These are phyloP conservation scores for Glandiceps talaboti DNA, from an alignment of 53 echinoderm and acorn worm species.

Conservation along the genomic window DNA sequence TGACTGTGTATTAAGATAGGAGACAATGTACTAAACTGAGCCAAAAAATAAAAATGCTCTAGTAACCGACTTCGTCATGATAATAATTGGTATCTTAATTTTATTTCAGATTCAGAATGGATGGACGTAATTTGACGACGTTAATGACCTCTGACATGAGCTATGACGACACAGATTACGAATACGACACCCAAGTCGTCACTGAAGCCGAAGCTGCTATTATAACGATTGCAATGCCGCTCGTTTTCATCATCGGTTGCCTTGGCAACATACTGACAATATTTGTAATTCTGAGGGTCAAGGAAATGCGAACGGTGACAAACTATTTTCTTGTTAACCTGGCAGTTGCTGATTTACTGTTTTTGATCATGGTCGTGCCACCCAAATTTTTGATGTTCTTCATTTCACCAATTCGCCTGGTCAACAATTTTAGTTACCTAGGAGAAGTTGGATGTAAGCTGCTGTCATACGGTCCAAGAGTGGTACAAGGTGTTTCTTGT, in stretches of 20 bases:
- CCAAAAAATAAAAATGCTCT: too few species aligned
- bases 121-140: too few species aligned
- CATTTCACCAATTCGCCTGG: background rate
- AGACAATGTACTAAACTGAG: too few species aligned
- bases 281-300: background rate
- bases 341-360: background rate
- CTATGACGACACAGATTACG: too few species aligned
- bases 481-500: background rate
- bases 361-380: background rate
- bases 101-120: too few species aligned
- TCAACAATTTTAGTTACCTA: background rate
- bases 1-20: too few species aligned
- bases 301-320: background rate
- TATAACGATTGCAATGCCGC: background rate
- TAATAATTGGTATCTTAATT: too few species aligned
- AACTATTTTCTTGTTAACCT: background rate
- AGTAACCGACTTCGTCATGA: too few species aligned
- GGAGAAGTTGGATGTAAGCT: background rate
- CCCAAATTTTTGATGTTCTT: background rate
- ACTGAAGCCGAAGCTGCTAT: background rate
- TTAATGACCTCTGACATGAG: too few species aligned
- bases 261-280: background rate
- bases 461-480: background rate
- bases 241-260: background rate
- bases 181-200: too few species aligned